A percentile compares a stretch with the other conserved stretches of the same genome.
These are phyloP conservation scores for Falco peregrinus DNA, from an alignment of 2,797 vertebrate genomes.

Conservation along the genomic window DNA sequence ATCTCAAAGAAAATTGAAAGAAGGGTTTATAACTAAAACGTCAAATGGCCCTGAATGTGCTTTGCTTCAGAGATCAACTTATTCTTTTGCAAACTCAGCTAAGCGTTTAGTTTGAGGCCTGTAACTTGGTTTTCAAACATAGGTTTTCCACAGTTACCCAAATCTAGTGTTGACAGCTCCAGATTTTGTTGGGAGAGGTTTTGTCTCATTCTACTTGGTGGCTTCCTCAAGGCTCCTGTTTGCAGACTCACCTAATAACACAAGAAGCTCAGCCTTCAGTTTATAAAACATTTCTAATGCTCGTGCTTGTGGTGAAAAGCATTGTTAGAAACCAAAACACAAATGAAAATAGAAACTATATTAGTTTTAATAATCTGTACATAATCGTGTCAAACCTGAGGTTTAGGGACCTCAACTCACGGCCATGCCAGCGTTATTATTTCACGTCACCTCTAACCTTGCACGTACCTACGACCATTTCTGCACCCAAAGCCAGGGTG, in stretches of 20 bases:
- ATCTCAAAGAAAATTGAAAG: conserved; percentile 1
- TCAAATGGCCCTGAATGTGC: neutral
- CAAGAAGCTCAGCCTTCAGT: accelerated
- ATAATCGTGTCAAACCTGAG: neutral
- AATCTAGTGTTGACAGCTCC: neutral
- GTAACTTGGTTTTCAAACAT: neutral
- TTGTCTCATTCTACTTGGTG: neutral
- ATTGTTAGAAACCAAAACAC: neutral
- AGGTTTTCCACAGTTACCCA: neutral
- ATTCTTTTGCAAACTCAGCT: neutral
- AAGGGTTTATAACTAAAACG: neutral
- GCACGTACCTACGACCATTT: accelerated
- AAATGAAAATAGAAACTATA: neutral
- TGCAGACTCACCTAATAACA: accelerated
- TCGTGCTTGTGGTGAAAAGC: neutral
- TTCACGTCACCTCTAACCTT: neutral
- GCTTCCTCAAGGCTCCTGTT: neutral
- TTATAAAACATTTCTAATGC: neutral
- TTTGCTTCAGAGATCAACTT: neutral
- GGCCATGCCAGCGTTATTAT: accelerated
- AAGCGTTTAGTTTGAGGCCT: accelerated
- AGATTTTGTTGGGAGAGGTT: neutral
- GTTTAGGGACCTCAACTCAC: accelerated
- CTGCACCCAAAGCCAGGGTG: neutral
- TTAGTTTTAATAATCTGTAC: neutral